Percentiles rank a stretch among this genome's conserved stretches.
Evolutionary conservation across 2,888 invertebrate species (phyloP).

Genomic region (Drosophila paucipuncta): DNA sequence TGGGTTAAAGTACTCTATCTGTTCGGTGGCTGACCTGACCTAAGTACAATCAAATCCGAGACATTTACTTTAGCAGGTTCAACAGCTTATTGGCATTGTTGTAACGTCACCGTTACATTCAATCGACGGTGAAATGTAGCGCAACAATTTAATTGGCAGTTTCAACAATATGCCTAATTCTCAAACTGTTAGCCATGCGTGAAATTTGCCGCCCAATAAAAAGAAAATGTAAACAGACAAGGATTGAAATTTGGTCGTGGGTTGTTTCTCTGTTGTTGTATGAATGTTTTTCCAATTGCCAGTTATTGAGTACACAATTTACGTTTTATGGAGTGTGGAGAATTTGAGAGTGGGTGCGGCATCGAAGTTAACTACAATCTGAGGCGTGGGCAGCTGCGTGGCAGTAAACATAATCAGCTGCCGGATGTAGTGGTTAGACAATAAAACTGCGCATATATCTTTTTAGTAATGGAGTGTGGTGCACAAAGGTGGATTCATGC

Average conservation of each 20-base stretch:
- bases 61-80: slow-evolving; percentile 43
- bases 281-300: slow-evolving; percentile 28
- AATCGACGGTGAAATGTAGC: slow-evolving; percentile 64
- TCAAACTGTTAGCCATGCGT: slow-evolving; percentile 17
- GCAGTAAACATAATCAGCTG: slow-evolving; percentile 11
- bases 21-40: slow-evolving; percentile 42
- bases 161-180: slow-evolving; percentile 44
- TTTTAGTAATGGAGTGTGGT: slow-evolving; percentile 72
- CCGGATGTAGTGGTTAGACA: slow-evolving; percentile 11
- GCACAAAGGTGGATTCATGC: slow-evolving; percentile 60
- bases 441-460: slow-evolving; percentile 36
- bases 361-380: slow-evolving; percentile 40
- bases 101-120: slow-evolving; percentile 61
- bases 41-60: slow-evolving; percentile 16
- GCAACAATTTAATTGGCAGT: slow-evolving; percentile 67
- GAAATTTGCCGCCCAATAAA: slow-evolving; percentile 10
- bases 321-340: slow-evolving; percentile 32
- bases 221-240: slow-evolving; percentile 21
- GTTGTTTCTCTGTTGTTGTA: slow-evolving; percentile 1
- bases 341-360: not conserved
- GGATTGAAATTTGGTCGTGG: slow-evolving; percentile 14
- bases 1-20: slow-evolving; percentile 47
- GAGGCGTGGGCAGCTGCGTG: slow-evolving; percentile 3
- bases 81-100: slow-evolving; percentile 26
- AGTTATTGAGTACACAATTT: slow-evolving; percentile 20